Base-by-base conservation (phyloP, 2,888 invertebrate genomes). In the Ochlodes sylvanus region DNA sequence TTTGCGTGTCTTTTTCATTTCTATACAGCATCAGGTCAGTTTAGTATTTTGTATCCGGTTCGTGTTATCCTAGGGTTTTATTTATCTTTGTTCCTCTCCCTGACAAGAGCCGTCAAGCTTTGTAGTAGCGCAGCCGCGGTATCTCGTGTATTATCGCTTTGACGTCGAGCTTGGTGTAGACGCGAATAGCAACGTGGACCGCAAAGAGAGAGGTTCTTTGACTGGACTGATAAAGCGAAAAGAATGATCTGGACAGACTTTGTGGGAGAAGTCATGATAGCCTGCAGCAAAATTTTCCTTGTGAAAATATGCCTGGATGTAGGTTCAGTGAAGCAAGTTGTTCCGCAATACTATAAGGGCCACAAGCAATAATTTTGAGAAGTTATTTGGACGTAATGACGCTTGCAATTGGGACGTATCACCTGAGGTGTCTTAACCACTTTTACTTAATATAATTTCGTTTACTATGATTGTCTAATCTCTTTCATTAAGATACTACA, bases 31-130 rank as follows among this genome's bases (percentile, higher is more conserved):
- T 10, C 17, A 19, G 17, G 50, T 50, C 50, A 50, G 15, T 50
- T 19, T 3, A 10, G 1, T 7, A 12, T 12, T n/a, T 17, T 50
- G n/a, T 19, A 12, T 50, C 50, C 19, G 7, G 2, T 47, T 19
- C 50, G 44, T 50, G 6, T 50, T 19, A 50, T 50, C 19, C 50
- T 12, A 50, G 19, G 19, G 19, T 0, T 50, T 50, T 50, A 50
- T 50, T 19, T 50, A 50, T 50, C 19, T 50, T 50, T 50, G 19
- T 50, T 50, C 17, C 50, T 19, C 50, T 47, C 15, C 19, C 50
- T 50, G 50, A 50, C 50, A 50, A 50, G 19, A 50, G 19, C 50
- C 50, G 50, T 50, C 50, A 50, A 50, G 50, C 50, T 50, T 19
- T 50, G 50, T 10, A 19, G 19, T 2, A n/a, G n/a, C n/a, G 17